Percentiles rank a stretch among this genome's conserved stretches.
Conservation (phyloP, 1,140 invertebrate genomes). For the Uloborus diversus region DNA sequence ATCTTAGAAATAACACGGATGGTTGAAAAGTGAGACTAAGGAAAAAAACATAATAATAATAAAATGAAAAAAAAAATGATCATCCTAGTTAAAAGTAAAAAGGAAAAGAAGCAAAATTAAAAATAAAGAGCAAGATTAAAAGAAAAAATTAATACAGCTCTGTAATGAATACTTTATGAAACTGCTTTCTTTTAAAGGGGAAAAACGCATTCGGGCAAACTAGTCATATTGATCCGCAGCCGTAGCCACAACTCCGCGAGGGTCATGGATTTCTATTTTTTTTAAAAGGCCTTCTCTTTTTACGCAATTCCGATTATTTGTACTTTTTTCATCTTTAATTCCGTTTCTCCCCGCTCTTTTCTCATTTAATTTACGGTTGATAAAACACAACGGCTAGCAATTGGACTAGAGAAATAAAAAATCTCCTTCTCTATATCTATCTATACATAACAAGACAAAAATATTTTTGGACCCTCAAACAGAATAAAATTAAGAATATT, state of each 20-base stretch:
- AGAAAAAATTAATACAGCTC: conserved; percentile 38
- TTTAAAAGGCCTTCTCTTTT: conserved; percentile 30
- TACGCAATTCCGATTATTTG: conserved; percentile 39
- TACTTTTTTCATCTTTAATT: conserved; percentile 39
- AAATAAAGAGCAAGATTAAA: not conserved
- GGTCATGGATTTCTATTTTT: conserved; percentile 48
- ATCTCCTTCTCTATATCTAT: not conserved
- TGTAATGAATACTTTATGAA: conserved; percentile 57
- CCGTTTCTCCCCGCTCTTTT: conserved; percentile 18
- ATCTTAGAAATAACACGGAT: conserved; percentile 29
- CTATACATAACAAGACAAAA: not conserved
- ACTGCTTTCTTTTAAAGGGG: conserved; percentile 26
- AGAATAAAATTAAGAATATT: conserved; percentile 53
- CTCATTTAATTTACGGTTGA: conserved; percentile 55
- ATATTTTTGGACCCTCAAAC: not conserved
- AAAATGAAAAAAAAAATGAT: not conserved
- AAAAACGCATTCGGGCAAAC: conserved; percentile 38
- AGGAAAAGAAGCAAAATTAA: conserved; percentile 16
- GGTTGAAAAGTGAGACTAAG: conserved; percentile 7
- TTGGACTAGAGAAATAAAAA: conserved; percentile 13
- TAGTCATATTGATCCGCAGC: conserved; percentile 39
- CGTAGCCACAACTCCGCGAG: conserved; percentile 33
- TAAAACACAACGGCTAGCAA: conserved; percentile 43
- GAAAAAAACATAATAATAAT: not conserved
- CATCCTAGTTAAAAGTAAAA: not conserved